Conservation (phyloP, 2,113 vertebrate species). For the pig (Sus scrofa) region T2T-Sscrofa CM000826.6:100076001-100076500, state of each 20-base stretch:
- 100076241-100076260: neutral
- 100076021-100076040: no score
- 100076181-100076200: constrained; percentile 36
- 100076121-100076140: no score
- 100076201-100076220: neutral
- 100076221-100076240: neutral
- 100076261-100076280: constrained; percentile 47
- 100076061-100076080: no score
- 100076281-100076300: neutral
- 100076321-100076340: constrained; percentile 15
- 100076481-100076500: neutral
- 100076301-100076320: neutral
- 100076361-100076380: neutral
- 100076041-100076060: no score
- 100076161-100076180: constrained; percentile 20
- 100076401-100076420: neutral
- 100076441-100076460: neutral
- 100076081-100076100: no score
- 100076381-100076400: neutral
- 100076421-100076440: neutral
- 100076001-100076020: no score
- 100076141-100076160: neutral
- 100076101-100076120: no score
- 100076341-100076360: neutral
- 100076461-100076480: neutral